Conservation (phyloP, 2,113 vertebrate genomes). For the Cepphus grylle region DNA sequence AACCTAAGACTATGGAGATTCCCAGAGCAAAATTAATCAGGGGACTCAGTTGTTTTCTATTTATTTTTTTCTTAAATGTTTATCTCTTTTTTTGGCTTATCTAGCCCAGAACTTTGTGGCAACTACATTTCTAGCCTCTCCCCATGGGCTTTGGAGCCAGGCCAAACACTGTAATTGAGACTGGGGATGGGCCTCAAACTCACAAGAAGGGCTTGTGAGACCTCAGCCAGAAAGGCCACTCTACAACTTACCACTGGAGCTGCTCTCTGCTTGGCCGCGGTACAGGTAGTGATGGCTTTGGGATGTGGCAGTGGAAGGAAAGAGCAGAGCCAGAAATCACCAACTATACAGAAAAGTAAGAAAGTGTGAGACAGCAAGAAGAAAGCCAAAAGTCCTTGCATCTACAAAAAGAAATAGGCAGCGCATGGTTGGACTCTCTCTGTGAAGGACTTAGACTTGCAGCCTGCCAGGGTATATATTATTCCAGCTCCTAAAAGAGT, state of each 20-base stretch:
- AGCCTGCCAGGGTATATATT: not conserved
- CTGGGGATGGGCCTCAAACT: not conserved
- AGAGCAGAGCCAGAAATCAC: not conserved
- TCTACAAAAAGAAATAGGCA: not conserved
- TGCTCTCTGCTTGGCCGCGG: not conserved
- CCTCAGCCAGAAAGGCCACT: not conserved
- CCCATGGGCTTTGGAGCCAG: not conserved
- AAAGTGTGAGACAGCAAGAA: not conserved
- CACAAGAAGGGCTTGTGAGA: not conserved
- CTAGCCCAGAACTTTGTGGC: not conserved
- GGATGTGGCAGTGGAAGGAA: not conserved
- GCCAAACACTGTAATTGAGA: not conserved
- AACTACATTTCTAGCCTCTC: not conserved
- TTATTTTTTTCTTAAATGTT: slow-evolving; percentile 4
- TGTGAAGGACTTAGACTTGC: not conserved
- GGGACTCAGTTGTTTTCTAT: slow-evolving; percentile 14
- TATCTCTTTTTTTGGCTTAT: slow-evolving; percentile 42
- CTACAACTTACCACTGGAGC: not conserved
- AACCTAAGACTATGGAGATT: slow-evolving; percentile 58
- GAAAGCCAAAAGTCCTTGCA: not conserved
- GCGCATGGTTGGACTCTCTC: not conserved
- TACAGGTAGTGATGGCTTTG: not conserved
- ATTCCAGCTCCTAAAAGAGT: not conserved
- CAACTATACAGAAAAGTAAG: not conserved
- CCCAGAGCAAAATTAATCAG: slow-evolving; percentile 62